These are phyloP conservation scores for Coluber constrictor DNA, from an alignment of 2,797 vertebrate species.

Conservation along the genomic window DNA sequence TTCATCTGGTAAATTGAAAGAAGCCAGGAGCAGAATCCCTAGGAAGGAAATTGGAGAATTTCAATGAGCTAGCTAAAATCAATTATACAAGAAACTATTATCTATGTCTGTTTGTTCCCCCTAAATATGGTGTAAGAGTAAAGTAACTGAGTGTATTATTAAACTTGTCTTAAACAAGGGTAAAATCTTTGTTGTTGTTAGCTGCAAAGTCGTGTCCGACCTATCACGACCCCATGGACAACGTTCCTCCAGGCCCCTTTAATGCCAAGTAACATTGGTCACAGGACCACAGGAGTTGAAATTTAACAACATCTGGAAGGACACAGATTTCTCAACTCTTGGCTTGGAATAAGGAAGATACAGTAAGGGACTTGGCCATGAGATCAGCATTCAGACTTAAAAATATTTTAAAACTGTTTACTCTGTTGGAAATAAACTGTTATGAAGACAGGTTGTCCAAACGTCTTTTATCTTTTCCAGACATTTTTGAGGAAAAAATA, in stretches of 20 bases:
- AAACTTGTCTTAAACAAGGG: background rate
- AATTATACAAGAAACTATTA: background rate
- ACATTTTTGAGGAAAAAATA: background rate
- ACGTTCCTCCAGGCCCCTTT: background rate
- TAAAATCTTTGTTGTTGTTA: background rate
- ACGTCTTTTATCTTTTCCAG: background rate
- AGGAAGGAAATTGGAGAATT: constrained; percentile 51
- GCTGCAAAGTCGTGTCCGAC: too few species aligned
- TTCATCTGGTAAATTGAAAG: constrained; percentile 94
- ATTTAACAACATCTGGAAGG: background rate
- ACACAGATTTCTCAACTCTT: background rate
- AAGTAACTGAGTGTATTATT: background rate
- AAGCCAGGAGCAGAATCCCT: constrained; percentile 97
- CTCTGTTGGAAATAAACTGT: background rate
- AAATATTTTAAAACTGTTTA: background rate
- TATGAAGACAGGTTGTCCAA: background rate
- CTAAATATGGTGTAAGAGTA: background rate
- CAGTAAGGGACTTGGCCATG: background rate
- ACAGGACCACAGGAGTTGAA: background rate
- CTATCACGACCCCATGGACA: too few species aligned
- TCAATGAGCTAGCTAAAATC: constrained; percentile 15
- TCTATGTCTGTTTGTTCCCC: background rate
- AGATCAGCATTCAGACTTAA: background rate
- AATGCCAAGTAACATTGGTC: background rate
- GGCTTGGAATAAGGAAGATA: background rate